Conservation (phyloP, 1,140 invertebrate genomes). For the Leptopilina boulardi region DNA sequence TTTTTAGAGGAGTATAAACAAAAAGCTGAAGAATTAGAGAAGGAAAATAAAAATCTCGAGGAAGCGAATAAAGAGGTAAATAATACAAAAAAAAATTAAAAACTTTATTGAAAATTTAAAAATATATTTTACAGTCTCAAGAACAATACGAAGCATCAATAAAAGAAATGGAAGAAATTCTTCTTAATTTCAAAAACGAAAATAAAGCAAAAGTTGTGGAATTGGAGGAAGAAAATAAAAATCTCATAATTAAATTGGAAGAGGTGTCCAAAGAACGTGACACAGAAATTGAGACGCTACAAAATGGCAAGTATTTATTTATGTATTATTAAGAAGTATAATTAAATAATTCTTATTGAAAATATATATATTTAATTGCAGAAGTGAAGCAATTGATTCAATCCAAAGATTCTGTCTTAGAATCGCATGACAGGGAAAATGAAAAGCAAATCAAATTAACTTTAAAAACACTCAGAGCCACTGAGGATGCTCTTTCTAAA, state of each 20-base stretch:
- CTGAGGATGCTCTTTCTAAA: conserved; percentile 37
- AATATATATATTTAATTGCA: conserved; percentile 36
- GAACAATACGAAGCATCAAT: too few relatives aligned
- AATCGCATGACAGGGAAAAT: conserved; percentile 48
- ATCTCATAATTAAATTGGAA: conserved; percentile 23
- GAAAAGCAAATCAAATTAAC: conserved; percentile 58
- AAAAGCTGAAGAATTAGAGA: conserved; percentile 33
- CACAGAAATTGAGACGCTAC: conserved; percentile 44
- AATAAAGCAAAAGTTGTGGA: background rate
- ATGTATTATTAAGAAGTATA: background rate
- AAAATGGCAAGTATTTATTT: conserved; percentile 42
- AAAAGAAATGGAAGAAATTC: too few relatives aligned
- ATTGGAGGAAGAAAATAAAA: conserved; percentile 38
- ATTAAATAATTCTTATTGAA: background rate
- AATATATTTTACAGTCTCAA: too few relatives aligned
- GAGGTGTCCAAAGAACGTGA: conserved; percentile 42
- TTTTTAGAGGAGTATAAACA: conserved; percentile 35
- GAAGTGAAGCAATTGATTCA: conserved; percentile 62
- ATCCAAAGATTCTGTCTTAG: conserved; percentile 35
- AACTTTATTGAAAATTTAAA: too few relatives aligned
- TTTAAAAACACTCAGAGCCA: conserved; percentile 51
- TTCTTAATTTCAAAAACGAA: background rate
- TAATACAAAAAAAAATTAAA: too few relatives aligned
- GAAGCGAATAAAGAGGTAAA: background rate
- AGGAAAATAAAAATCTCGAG: conserved; percentile 30